Evolutionary conservation across 2,113 vertebrate species (phyloP), one percentile per base, ranked within the genome.

Genomic region (Mormyrus lacerda): DNA sequence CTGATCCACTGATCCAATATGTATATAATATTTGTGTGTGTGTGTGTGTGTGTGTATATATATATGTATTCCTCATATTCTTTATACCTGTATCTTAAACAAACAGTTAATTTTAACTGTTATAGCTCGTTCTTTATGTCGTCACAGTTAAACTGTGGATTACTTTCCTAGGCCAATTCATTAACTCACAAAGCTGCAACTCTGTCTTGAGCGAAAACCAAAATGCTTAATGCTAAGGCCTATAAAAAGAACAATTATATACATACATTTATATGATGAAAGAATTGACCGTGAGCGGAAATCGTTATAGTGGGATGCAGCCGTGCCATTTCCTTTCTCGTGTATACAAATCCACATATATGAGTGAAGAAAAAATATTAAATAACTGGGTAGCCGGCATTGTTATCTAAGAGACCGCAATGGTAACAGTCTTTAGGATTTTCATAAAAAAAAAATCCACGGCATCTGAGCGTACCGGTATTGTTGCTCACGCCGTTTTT

Each of bases 1-100:
- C 31, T 79, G 31, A 79, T 86, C 88, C 76, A 86, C 65, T 90
- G 91, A 91, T 90, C 73, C 79, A 69, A 92, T 91, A 91, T 91
- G 87, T 90, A 83, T 51, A 47, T 21, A 11, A 55, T 19, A 3
- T 45, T 45, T 45, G 44, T 45, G 5, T 45, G 45, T 45, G 45
- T 45, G 47, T 55, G 19, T 53, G 17, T 19, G 1, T 19, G 15
- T 53, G 3, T 50, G 13, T 50, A 13, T 83, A 44, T 79, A 15
- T 13, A 19, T 5, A 27, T 27, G 50, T 85, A 45, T 48, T n/a
- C n/a, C n/a, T n/a, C n/a, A 9, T n/a, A 24, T 65, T 65, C 7
- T n/a, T 27, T 10, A 31, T 65, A 11, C n/a, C 9, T 1, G n/a
- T 69, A 10, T 31, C 10, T 65, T 10, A 65, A 11, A 69, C 61